Percentiles rank a stretch among this genome's conserved stretches.
These are phyloP conservation scores for Drosophila nannoptera DNA, from an alignment of 1,140 invertebrate species.

Conservation along the genomic window DNA sequence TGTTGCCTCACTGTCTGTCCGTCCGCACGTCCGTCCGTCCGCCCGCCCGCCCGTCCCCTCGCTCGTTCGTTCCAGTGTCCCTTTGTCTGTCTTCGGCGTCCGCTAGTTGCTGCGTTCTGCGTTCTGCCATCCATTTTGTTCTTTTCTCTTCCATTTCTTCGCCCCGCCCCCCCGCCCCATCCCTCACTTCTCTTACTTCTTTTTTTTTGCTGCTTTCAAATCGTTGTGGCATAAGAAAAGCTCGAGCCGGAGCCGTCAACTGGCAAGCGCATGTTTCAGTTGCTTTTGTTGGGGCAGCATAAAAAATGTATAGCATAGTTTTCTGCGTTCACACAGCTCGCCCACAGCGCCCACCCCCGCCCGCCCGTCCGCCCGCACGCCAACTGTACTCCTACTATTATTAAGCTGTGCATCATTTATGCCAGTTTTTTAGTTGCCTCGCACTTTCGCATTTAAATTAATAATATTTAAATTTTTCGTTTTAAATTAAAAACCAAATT, in stretches of 20 bases:
- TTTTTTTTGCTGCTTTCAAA: constrained; percentile 26
- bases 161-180: too few species aligned
- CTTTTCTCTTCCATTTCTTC: background rate
- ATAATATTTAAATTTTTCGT: constrained; percentile 66
- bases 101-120: background rate
- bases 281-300: constrained; percentile 51
- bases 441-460: constrained; percentile 39
- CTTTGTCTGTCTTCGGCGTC: constrained; percentile 20
- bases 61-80: constrained; percentile 14
- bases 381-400: constrained; percentile 23
- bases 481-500: constrained; percentile 72
- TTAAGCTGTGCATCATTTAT: constrained; percentile 70
- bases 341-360: background rate
- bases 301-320: constrained; percentile 74
- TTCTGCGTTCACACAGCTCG: constrained; percentile 48
- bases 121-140: constrained; percentile 27
- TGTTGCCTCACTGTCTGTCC: constrained; percentile 49
- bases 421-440: constrained; percentile 23
- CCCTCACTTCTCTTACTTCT: too few species aligned
- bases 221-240: constrained; percentile 59
- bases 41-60: too few species aligned
- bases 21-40: constrained; percentile 6
- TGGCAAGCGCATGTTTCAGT: constrained; percentile 52
- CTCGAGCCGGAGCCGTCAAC: constrained; percentile 25
- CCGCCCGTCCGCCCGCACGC: constrained; percentile 24